Evolutionary conservation across 2,797 vertebrate genomes (phyloP).

Genomic region (Scleropages formosus): DNA sequence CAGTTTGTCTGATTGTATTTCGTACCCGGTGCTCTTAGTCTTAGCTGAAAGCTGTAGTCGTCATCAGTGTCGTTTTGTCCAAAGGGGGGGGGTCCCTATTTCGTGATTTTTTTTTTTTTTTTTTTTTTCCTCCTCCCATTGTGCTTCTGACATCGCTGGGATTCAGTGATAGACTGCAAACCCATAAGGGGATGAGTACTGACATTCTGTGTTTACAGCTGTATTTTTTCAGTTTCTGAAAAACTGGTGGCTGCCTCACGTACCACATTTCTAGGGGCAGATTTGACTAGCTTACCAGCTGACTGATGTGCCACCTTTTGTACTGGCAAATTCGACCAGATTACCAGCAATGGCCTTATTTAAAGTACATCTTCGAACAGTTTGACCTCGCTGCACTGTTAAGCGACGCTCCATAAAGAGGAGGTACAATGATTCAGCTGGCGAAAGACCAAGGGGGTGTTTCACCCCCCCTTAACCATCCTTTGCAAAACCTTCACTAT

Average conservation of each 20-base stretch:
- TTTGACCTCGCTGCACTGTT: conserved; percentile 58
- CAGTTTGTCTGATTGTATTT: conserved; percentile 43
- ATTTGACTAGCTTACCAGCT: conserved; percentile 42
- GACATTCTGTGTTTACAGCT: conserved; percentile 10
- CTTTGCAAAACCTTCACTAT: neutral
- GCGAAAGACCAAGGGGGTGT: neutral
- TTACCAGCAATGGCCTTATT: conserved; percentile 50
- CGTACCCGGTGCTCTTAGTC: conserved; percentile 55
- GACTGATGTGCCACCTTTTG: conserved; percentile 38
- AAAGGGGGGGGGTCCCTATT: conserved; percentile 50
- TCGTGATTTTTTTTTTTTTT: conserved; percentile 34
- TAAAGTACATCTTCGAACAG: conserved; percentile 45
- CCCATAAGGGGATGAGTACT: neutral
- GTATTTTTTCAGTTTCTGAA: conserved; percentile 44
- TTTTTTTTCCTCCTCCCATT: too few species aligned
- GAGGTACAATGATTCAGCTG: neutral
- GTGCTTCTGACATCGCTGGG: conserved; percentile 41
- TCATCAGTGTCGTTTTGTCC: conserved; percentile 42
- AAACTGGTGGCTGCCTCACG: conserved; percentile 20
- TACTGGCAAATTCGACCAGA: conserved; percentile 44
- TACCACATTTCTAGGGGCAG: conserved; percentile 42
- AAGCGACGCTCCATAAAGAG: conserved; percentile 52
- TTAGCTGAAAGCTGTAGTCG: conserved; percentile 42
- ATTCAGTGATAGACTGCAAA: neutral
- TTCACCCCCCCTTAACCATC: neutral